phyloP scores from a whole-genome alignment of 2,113 vertebrate genomes.

The Siniperca knerii region DNA sequence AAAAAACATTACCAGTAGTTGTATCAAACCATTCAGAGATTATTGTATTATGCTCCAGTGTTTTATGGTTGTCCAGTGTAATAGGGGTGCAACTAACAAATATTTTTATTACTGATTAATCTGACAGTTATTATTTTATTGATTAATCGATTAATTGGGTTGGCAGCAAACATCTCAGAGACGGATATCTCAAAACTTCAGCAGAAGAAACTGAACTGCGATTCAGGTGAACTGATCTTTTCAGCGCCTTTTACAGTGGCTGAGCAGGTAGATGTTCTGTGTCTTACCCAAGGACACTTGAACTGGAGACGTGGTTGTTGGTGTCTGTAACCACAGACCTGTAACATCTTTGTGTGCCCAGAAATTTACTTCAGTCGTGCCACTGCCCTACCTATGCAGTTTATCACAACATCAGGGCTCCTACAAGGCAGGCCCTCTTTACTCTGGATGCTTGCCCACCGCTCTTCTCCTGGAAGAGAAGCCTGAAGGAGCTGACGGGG shows the following conservation, averaged over 20 bases:
- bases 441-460: conserved; percentile 28
- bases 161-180: background rate
- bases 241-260: background rate
- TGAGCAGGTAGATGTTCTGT: background rate
- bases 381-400: background rate
- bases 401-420: conserved; percentile 6
- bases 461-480: conserved; percentile 24
- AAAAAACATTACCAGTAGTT: background rate
- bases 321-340: background rate
- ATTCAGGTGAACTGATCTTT: background rate
- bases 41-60: background rate
- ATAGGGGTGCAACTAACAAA: background rate
- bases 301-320: background rate
- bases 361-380: background rate
- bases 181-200: background rate
- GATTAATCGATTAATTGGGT: background rate
- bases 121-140: background rate
- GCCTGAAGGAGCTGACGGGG: conserved; percentile 36
- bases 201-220: background rate
- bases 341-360: background rate
- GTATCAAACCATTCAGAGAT: background rate
- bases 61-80: background rate
- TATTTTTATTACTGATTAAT: background rate
- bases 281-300: background rate
- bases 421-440: conserved; percentile 2